Evolutionary conservation across 1,140 invertebrate genomes (phyloP), one percentile per base, ranked within the genome.

Genomic region (Drosophila azteca): DNA sequence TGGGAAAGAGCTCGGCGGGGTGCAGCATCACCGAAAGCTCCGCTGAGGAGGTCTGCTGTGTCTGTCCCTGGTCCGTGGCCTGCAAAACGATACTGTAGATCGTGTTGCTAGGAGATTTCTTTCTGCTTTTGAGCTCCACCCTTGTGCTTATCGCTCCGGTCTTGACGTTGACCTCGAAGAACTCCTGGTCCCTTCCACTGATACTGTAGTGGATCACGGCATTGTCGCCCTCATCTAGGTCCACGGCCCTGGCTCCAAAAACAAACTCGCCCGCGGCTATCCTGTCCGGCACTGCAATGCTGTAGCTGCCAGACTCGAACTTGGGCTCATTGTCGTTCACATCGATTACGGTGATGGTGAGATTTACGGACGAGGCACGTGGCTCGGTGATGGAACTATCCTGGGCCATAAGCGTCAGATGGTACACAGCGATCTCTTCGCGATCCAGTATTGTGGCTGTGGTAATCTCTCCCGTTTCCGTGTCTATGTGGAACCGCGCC

Each of bases 301-400:
- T 95, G 84, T 96, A 97, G 52, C 93, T 93, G 2, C 93, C 92
- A 65, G 94, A 93, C 2, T 94, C 93, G 91, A 98, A 98, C 48
- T 92, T 93, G 0, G 97, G 97, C 11, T 95, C 93, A 90, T 98
- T 98, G 90, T 98, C 97, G 91, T 98, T 98, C 73, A 96, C 94
- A 92, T 98, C 97, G 43, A 93, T 92, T 2, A 98, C 94, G 13
- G 91, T 92, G 39, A 98, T 95, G 0, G 95, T 97, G 6, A 98
- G 92, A 91, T 97, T 97, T 0, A 96, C 95, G 2, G 95, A 95
- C 6, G 95, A 94, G 1, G 96, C 96, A 71, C 94, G 92, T 0
- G 95, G 96, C 69, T 96, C 95, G 1, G 96, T 97, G 6, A 95
- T 94, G 43, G 96, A 97, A 50, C 95, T 97, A 91, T 98, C 97